These are phyloP conservation scores for Phaethornis superciliosus DNA, from an alignment of 2,113 vertebrate genomes.

Conservation along the genomic window DNA sequence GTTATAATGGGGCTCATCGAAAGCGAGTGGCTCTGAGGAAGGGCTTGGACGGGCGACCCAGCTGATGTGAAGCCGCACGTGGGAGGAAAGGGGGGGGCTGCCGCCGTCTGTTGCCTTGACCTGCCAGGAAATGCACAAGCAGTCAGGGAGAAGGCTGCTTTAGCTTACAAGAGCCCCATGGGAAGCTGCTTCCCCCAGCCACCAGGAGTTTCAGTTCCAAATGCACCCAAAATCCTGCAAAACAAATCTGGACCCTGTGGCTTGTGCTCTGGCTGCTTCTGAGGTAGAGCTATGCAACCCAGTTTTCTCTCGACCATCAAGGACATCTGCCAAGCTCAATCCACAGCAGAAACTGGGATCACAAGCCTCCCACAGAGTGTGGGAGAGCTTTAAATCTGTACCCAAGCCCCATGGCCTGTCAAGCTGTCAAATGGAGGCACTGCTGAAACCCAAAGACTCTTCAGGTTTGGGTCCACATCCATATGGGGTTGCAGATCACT, in stretches of 20 bases:
- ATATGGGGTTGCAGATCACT: neutral
- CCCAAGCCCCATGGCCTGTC: neutral
- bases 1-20: constrained; percentile 88
- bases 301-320: neutral
- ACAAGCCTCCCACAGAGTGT: neutral
- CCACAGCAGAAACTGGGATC: neutral
- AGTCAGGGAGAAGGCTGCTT: neutral
- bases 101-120: constrained; percentile 89
- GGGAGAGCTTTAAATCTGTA: neutral
- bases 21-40: constrained; percentile 79
- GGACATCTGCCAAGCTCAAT: neutral
- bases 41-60: constrained; percentile 83
- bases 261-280: neutral
- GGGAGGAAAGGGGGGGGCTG: constrained; percentile 80
- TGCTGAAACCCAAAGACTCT: neutral
- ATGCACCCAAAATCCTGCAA: neutral
- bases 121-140: constrained; percentile 63
- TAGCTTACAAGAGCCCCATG: neutral
- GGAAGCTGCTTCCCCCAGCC: neutral
- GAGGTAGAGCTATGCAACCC: neutral
- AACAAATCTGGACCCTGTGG: neutral
- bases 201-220: neutral
- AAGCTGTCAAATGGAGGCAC: neutral
- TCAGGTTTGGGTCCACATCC: neutral
- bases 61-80: constrained; percentile 87